phyloP scores from a whole-genome alignment of 2,888 invertebrate species.

The Didymodactylos carnosus region DNA sequence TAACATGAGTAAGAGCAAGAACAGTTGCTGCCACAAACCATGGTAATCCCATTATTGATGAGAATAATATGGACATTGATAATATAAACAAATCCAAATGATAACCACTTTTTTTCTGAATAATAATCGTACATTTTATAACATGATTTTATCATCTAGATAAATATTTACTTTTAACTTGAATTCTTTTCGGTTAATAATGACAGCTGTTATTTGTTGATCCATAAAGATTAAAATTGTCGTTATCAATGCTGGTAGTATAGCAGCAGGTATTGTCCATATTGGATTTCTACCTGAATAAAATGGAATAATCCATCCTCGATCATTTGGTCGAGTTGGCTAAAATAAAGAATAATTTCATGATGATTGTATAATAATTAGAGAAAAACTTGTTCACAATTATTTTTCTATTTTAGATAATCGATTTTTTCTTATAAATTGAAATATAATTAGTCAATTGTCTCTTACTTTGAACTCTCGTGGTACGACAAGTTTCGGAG shows the following conservation, averaged over 20 bases:
- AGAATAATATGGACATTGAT: conserved; percentile 64
- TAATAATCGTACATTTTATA: no score
- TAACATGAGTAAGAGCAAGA: conserved; percentile 85
- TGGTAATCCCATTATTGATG: conserved; percentile 74
- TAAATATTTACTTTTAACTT: conserved; percentile 1
- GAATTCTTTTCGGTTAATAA: conserved; percentile 5
- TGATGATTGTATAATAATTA: no score
- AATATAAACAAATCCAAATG: conserved; percentile 33
- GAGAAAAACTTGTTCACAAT: no score
- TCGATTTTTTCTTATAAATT: no score
- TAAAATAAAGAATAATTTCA: conserved; percentile 17
- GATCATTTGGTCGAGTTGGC: conserved; percentile 16
- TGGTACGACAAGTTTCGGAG: conserved; percentile 74
- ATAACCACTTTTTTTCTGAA: conserved; percentile 5
- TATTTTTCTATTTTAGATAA: no score
- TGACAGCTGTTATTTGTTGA: conserved; percentile 10
- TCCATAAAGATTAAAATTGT: conserved; percentile 9
- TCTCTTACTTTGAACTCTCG: conserved; percentile 4
- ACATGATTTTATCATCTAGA: background rate
- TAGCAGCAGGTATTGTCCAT: background rate
- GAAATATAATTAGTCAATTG: no score
- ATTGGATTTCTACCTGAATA: background rate
- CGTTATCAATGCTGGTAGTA: conserved; percentile 1
- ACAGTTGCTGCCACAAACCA: conserved; percentile 72
- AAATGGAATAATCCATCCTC: conserved; percentile 2